Evolutionary conservation across 2,113 vertebrate species (phyloP).

Genomic region (Prochilodus magdalenae): DNA sequence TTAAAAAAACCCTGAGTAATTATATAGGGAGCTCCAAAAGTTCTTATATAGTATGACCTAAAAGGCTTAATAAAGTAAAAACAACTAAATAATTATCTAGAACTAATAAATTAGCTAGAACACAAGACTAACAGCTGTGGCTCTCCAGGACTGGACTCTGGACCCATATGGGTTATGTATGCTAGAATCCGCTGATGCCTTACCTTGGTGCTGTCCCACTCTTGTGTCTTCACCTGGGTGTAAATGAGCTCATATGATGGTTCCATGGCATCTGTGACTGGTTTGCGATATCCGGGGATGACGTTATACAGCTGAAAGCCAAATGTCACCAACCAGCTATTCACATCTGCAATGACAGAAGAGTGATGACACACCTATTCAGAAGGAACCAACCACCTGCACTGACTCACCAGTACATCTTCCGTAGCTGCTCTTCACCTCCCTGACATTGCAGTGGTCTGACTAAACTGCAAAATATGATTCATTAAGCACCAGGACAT

Average conservation of each 20-base stretch:
- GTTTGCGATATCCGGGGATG: slow-evolving; percentile 94
- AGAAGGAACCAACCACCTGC: background rate
- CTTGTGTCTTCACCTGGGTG: slow-evolving; percentile 96
- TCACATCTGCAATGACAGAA: slow-evolving; percentile 86
- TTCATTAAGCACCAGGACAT: slow-evolving; percentile 52
- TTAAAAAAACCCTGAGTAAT: too few species aligned
- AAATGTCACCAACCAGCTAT: slow-evolving; percentile 98
- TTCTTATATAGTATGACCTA: too few species aligned
- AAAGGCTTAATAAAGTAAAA: too few species aligned
- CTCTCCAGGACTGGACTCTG: too few species aligned
- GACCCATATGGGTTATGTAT: background rate
- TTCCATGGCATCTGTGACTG: slow-evolving; percentile 88
- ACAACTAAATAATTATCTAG: too few species aligned
- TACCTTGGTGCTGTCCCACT: slow-evolving; percentile 99
- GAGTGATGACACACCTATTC: slow-evolving; percentile 41
- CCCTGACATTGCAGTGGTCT: background rate
- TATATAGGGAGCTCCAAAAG: too few species aligned
- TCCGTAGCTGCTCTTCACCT: slow-evolving; percentile 1
- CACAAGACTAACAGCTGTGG: too few species aligned
- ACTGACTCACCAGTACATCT: slow-evolving; percentile 18
- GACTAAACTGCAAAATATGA: slow-evolving; percentile 16
- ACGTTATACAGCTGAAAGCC: slow-evolving; percentile 98
- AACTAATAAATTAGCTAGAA: background rate
- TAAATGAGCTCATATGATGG: slow-evolving; percentile 92
- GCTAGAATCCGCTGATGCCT: slow-evolving; percentile 23